A percentile compares a stretch with the other conserved stretches of the same genome.
These are phyloP conservation scores for Drosophila ananassae DNA, from an alignment of 1,140 invertebrate species.

Conservation along the genomic window DNA sequence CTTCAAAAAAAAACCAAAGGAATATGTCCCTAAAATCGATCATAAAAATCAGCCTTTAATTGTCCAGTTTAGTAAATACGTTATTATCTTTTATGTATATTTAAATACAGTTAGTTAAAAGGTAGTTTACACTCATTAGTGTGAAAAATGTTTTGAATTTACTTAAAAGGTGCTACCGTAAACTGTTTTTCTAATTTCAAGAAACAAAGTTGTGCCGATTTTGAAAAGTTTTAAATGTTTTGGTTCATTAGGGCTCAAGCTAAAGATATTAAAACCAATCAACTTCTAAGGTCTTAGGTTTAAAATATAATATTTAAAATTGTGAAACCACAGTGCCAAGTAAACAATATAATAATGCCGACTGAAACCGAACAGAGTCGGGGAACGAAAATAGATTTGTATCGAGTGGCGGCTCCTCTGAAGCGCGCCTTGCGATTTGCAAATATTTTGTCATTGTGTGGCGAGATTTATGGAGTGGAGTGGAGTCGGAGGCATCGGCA, in stretches of 20 bases:
- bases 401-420: slow-evolving; percentile 82
- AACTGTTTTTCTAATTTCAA: neutral
- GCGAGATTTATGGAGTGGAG: slow-evolving; percentile 83
- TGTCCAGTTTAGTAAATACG: neutral
- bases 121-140: neutral
- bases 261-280: neutral
- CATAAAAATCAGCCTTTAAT: slow-evolving; percentile 1
- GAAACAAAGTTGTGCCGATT: neutral
- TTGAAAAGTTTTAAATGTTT: neutral
- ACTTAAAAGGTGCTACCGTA: neutral
- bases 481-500: slow-evolving; percentile 45
- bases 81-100: neutral
- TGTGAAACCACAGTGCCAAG: slow-evolving; percentile 30
- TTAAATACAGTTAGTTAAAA: slow-evolving; percentile 2
- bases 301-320: neutral
- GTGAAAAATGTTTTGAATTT: neutral
- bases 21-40: neutral
- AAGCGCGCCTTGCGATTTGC: slow-evolving; percentile 83
- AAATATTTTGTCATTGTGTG: slow-evolving; percentile 84
- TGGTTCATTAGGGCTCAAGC: neutral
- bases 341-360: slow-evolving; percentile 80
- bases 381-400: slow-evolving; percentile 82
- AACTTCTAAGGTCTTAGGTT: neutral
- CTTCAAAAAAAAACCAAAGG: neutral
- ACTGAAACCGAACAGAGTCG: slow-evolving; percentile 37